A percentile compares a stretch with the other conserved stretches of the same genome.
Conservation (phyloP, 1,140 invertebrate genomes). For the Dreissena rostriformis region DNA sequence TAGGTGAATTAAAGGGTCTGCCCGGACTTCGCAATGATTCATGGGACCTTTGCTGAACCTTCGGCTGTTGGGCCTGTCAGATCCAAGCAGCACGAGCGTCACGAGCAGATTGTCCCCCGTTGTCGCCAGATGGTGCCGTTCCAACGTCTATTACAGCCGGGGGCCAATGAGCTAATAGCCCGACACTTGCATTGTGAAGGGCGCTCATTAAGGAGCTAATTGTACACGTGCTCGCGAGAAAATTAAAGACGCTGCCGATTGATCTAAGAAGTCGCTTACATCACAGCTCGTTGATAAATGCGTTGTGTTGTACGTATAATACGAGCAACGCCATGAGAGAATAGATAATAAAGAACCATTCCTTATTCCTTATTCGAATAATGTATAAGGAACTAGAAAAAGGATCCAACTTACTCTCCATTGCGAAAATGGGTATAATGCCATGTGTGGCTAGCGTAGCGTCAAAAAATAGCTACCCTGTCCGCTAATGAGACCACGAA, state of each 20-base stretch:
- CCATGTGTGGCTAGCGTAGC: too few relatives aligned
- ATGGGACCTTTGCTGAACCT: too few relatives aligned
- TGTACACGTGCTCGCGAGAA: background rate
- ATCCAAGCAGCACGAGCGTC: background rate
- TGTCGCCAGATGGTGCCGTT: background rate
- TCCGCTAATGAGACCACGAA: too few relatives aligned
- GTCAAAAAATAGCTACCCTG: too few relatives aligned
- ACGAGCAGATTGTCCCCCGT: background rate
- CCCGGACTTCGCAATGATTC: too few relatives aligned
- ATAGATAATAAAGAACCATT: too few relatives aligned
- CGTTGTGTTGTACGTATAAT: background rate
- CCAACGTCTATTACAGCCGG: background rate
- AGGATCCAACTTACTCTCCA: too few relatives aligned
- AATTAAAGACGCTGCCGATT: background rate
- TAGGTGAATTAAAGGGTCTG: too few relatives aligned
- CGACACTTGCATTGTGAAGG: background rate
- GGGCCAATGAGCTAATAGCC: conserved; percentile 7
- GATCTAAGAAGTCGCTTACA: background rate
- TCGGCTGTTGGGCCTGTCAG: too few relatives aligned
- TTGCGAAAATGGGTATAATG: too few relatives aligned
- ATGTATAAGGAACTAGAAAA: too few relatives aligned
- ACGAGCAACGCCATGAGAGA: background rate
- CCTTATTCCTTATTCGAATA: too few relatives aligned
- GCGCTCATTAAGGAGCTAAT: background rate
- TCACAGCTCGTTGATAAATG: background rate